These are phyloP conservation scores for Opisthocomus hoazin DNA, from an alignment of 2,113 vertebrate species.

Conservation along the genomic window DNA sequence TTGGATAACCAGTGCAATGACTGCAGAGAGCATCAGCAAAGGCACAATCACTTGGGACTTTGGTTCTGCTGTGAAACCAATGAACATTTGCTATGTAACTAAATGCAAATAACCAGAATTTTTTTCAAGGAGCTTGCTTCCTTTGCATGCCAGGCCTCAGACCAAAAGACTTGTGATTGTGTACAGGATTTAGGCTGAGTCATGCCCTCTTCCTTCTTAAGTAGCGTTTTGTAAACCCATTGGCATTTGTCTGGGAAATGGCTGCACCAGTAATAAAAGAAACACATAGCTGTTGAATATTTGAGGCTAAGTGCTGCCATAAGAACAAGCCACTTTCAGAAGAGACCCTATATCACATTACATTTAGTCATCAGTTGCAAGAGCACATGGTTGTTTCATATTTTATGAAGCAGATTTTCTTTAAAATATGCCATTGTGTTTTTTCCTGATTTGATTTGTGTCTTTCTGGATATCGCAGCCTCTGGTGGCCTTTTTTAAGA, in stretches of 20 bases:
- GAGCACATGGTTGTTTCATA: background rate
- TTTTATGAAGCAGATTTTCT: background rate
- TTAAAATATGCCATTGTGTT: background rate
- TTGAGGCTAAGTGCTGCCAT: background rate
- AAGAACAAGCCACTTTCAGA: background rate
- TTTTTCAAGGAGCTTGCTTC: background rate
- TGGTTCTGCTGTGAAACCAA: background rate
- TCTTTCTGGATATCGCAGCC: background rate
- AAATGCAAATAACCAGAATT: background rate
- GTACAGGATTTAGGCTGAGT: background rate
- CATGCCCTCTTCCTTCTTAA: background rate
- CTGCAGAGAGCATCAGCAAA: background rate
- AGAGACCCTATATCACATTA: background rate
- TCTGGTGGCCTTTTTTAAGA: background rate
- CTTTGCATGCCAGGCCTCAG: background rate
- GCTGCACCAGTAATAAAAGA: background rate
- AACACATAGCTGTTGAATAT: background rate
- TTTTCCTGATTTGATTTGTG: background rate
- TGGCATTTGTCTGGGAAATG: background rate
- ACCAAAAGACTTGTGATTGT: background rate
- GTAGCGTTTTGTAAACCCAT: background rate
- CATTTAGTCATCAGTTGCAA: background rate
- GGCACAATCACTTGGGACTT: background rate
- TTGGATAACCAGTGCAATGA: background rate
- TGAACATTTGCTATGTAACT: background rate